Evolutionary conservation across 2,113 vertebrate genomes (phyloP), one percentile per base, ranked within the genome.

Genomic region (Psittacara wagleri): DNA sequence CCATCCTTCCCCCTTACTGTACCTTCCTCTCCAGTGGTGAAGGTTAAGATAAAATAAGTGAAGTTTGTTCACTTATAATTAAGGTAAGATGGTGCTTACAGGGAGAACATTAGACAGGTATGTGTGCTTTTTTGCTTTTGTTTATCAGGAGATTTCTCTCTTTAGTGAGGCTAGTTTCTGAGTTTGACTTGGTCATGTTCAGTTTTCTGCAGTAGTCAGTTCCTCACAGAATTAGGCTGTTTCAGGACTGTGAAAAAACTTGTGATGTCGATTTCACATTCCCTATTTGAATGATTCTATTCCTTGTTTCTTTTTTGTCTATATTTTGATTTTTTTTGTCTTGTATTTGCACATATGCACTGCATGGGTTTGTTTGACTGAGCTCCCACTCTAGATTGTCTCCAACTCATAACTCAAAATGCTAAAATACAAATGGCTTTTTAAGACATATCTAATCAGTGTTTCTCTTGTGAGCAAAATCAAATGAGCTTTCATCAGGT

Each of bases 401-500:
- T 93, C 49, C 43, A 64, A 55, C 82, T 82, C 67, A 8, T n/a
- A 90, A 69, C 37, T 73, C 27, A n/a, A 16, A 14, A 43, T 62
- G 20, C 73, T 94, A 66, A 73, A 86, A 83, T 57, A 28, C 0
- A 2, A 95, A 72, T 29, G n/a, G 54, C 59, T 92, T 80, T 92
- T 75, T 46, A 83, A 86, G 44, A 59, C 68, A 80, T 33, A 93
- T 74, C 63, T 85, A 92, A 96, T 90, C 79, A 72, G 51, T 9
- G 22, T 37, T 94, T 68, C 84, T 79, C 84, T 66, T 57, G 81
- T 41, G 79, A 94, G 70, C 1, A 6, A 83, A 94, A 88, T 4
- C 27, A 93, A 95, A 92, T 92, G 76, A 96, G 85, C 43, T 96
- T 93, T 74, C 72, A 57, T 61, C 48, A 59, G 43, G 37, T 49